These are phyloP conservation scores for Drosophila phalerata DNA, from an alignment of 2,888 invertebrate genomes.

Conservation along the genomic window DNA sequence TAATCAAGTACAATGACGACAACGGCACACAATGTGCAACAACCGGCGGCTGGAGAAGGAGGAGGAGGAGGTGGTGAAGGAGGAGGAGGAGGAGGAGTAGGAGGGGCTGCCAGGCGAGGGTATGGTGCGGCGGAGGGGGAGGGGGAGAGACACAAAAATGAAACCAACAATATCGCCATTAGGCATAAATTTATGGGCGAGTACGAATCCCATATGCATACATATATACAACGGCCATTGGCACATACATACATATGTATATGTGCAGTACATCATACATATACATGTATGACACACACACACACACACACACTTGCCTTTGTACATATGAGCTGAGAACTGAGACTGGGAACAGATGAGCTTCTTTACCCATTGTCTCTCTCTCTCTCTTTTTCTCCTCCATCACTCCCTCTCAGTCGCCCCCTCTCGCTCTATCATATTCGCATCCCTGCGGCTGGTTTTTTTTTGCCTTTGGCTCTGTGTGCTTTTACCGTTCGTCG, in stretches of 20 bases:
- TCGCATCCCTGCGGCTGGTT: conserved; percentile 56
- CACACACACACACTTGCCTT: background rate
- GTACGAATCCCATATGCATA: conserved; percentile 36
- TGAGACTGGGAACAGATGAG: conserved; percentile 27
- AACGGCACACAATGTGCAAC: conserved; percentile 66
- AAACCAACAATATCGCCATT: conserved; percentile 77
- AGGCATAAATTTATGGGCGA: conserved; percentile 76
- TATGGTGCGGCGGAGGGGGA: background rate
- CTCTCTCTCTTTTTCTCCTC: background rate
- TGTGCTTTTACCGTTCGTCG: conserved; percentile 50
- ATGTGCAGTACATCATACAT: background rate
- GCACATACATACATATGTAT: conserved; percentile 39
- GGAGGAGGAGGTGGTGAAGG: background rate
- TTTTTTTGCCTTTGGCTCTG: conserved; percentile 35
- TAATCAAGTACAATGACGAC: conserved; percentile 80
- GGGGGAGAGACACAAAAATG: conserved; percentile 28
- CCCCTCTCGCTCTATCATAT: background rate
- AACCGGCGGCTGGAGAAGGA: conserved; percentile 21
- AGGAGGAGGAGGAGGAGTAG: background rate
- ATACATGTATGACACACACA: conserved; percentile 12
- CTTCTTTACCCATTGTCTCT: conserved; percentile 7
- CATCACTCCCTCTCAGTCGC: background rate
- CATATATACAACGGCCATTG: conserved; percentile 67
- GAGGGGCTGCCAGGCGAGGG: no score
- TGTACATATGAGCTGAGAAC: conserved; percentile 9